Base-by-base conservation (phyloP, 2,888 invertebrate genomes). In the Limenitis arthemis region DNA sequence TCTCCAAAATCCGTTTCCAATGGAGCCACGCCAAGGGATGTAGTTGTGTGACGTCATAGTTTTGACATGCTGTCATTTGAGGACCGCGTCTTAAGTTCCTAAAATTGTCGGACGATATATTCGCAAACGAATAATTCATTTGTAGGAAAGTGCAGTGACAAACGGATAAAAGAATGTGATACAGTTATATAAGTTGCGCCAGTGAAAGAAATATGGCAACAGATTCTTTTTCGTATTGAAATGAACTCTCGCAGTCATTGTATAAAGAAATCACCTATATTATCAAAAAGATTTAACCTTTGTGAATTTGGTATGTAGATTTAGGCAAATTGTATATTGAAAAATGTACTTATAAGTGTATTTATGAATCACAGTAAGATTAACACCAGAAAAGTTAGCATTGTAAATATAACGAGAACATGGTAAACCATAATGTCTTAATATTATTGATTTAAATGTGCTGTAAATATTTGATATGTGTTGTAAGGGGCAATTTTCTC, bases 21-120 rank as follows among this genome's bases (percentile, higher is more conserved):
- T 58, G 84, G 81, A 44, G 66, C 75, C 9, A 72, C 75, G 53
- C 71, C 84, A 5, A 78, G 87, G 56, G 89, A 89, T 67, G 89
- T 90, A 59, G 88, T 90, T 59, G 90, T 90, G 87, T 90, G 90
- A 90, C 90, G 88, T 79, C 89, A 89, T 73, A 88, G 88, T 74
- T 87, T 86, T 67, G 88, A 88, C 69, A 83, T 86, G 80, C 80
- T 88, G 73, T 87, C 87, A 66, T 73, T 85, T 62, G 86, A 87
- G 76, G 83, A 86, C 81, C 85, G 87, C 77, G 77, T 81, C 74
- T 79, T 82, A 76, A 87, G 87, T 87, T 87, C 86, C 87, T 87
- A 86, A 85, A 75, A 68, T 71, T 59, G 68, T 73, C 72, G 70
- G 72, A 78, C 75, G 68, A 69, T 65, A 64, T 65, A 65, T 67